These are phyloP conservation scores for Goniozus legneri DNA, from an alignment of 1,140 invertebrate species.

Conservation along the genomic window DNA sequence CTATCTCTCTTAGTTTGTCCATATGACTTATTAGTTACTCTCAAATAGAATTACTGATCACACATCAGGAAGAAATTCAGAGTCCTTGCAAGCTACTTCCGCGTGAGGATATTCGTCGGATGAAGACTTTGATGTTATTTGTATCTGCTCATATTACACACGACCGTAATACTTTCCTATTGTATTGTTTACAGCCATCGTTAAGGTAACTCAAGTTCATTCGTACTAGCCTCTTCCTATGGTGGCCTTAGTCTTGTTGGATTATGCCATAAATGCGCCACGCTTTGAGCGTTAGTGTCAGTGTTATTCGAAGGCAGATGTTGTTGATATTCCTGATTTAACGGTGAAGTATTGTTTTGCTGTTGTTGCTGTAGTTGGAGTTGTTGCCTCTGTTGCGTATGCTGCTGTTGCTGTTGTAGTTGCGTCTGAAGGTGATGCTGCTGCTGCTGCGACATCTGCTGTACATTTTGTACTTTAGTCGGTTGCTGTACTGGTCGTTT, in stretches of 20 bases:
- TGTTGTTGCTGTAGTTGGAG: slow-evolving; percentile 11
- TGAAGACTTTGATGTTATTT: too few relatives aligned
- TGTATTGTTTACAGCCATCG: slow-evolving; percentile 47
- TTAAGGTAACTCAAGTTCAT: slow-evolving; percentile 51
- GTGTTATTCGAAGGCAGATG: slow-evolving; percentile 31
- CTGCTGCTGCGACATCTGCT: slow-evolving; percentile 13
- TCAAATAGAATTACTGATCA: not conserved
- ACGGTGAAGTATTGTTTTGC: slow-evolving; percentile 16
- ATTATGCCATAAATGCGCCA: slow-evolving; percentile 45
- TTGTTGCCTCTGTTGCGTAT: not conserved
- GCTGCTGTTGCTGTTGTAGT: slow-evolving; percentile 8
- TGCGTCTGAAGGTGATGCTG: slow-evolving; percentile 2
- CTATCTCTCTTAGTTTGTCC: slow-evolving; percentile 15
- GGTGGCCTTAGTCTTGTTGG: slow-evolving; percentile 50
- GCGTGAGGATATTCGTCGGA: too few relatives aligned
- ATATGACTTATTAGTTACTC: not conserved
- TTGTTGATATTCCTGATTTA: slow-evolving; percentile 27
- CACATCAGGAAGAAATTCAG: too few relatives aligned
- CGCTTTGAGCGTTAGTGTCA: slow-evolving; percentile 31
- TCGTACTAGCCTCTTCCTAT: slow-evolving; percentile 43
- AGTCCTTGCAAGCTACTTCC: too few relatives aligned
- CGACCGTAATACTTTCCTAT: slow-evolving; percentile 25
- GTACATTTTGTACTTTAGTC: slow-evolving; percentile 27
- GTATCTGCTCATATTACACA: slow-evolving; percentile 14
- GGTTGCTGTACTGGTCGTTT: slow-evolving; percentile 37